These are phyloP conservation scores for Caenorhabditis auriculariae DNA, from an alignment of 2,888 invertebrate species.

Conservation along the genomic window DNA sequence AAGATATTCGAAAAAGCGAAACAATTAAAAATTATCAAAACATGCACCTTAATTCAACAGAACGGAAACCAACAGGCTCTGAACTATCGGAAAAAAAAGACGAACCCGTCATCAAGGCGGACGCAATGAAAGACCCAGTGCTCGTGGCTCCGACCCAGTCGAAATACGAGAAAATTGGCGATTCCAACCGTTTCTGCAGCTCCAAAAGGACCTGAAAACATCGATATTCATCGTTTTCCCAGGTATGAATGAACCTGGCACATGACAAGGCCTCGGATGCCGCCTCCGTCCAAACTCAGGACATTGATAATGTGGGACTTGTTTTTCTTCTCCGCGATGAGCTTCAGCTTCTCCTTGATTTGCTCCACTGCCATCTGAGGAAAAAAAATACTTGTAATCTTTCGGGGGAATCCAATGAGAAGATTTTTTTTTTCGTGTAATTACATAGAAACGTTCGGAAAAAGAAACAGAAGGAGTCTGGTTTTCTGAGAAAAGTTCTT, in stretches of 20 bases:
- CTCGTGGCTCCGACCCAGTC: constrained; percentile 91
- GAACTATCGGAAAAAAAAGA: not conserved
- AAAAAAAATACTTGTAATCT: too few relatives aligned
- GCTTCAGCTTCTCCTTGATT: constrained; percentile 28
- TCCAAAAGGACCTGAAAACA: constrained; percentile 44
- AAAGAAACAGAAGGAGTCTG: too few relatives aligned
- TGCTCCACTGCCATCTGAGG: constrained; percentile 29
- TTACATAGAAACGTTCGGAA: too few relatives aligned
- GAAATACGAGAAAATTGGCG: constrained; percentile 70
- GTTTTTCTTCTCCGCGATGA: constrained; percentile 33
- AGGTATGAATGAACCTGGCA: constrained; percentile 43
- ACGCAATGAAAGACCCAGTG: constrained; percentile 86
- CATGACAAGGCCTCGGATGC: constrained; percentile 75
- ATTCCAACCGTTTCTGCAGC: constrained; percentile 49
- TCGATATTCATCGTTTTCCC: not conserved
- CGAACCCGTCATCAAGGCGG: constrained; percentile 77
- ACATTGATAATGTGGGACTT: constrained; percentile 49
- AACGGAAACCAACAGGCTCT: not conserved
- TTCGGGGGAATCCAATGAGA: too few relatives aligned
- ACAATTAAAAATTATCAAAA: too few relatives aligned
- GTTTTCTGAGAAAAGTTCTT: too few relatives aligned
- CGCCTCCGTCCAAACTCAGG: constrained; percentile 92
- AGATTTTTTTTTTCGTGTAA: too few relatives aligned
- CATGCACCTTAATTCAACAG: not conserved
- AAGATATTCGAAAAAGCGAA: too few relatives aligned